phyloP scores from a whole-genome alignment of 2,888 invertebrate genomes.

The Nomada fucata region DNA sequence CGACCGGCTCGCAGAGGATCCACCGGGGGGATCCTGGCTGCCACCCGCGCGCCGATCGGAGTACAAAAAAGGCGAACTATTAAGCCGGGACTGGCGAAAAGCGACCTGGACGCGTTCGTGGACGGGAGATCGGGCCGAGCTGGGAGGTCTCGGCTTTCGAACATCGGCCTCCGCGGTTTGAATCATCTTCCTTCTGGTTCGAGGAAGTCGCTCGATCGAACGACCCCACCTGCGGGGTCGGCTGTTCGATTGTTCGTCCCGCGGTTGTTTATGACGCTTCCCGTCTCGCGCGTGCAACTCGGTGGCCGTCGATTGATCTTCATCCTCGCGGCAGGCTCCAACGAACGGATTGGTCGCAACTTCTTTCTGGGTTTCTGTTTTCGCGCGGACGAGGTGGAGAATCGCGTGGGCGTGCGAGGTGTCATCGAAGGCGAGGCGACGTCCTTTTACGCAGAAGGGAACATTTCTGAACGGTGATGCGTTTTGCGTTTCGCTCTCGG shows the following conservation, averaged over 20 bases:
- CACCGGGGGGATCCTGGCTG: slow-evolving; percentile 27
- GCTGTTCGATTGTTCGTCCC: slow-evolving; percentile 13
- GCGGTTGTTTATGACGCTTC: slow-evolving; percentile 3
- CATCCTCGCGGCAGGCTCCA: too few species aligned
- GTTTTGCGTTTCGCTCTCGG: too few species aligned
- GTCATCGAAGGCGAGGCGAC: too few species aligned
- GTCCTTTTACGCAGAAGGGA: too few species aligned
- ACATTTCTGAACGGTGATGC: too few species aligned
- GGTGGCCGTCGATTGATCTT: too few species aligned
- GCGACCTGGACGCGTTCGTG: slow-evolving; percentile 44
- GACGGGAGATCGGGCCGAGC: slow-evolving; percentile 33
- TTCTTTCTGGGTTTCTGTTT: too few species aligned
- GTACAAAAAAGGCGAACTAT: slow-evolving; percentile 63
- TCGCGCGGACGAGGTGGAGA: too few species aligned
- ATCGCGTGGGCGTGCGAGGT: too few species aligned
- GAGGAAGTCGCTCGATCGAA: slow-evolving; percentile 34
- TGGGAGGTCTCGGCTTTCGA: slow-evolving; percentile 61
- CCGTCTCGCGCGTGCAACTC: neutral
- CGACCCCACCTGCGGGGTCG: neutral
- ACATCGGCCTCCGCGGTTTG: slow-evolving; percentile 10
- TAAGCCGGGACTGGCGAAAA: slow-evolving; percentile 53
- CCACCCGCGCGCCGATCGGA: slow-evolving; percentile 61
- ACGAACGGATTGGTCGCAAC: too few species aligned
- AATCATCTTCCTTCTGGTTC: slow-evolving; percentile 39
- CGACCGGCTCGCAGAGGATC: slow-evolving; percentile 20